phyloP scores from a whole-genome alignment of 2,113 vertebrate genomes.

The Mormoops blainvillei region DNA sequence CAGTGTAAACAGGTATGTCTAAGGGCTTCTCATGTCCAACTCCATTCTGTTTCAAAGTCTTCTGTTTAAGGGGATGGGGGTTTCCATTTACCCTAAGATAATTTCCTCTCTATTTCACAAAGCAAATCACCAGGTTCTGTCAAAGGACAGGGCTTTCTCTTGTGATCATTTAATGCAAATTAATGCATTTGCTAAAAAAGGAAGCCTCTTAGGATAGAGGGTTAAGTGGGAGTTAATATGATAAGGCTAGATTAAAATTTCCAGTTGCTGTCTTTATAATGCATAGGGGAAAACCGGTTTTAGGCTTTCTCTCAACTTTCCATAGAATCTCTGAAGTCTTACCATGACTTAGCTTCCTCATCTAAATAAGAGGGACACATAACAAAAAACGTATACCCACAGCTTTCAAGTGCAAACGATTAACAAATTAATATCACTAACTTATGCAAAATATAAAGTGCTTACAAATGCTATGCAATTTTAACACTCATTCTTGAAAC shows the following conservation, averaged over 20 bases:
- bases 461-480: conserved; percentile 50
- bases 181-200: background rate
- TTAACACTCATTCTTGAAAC: conserved; percentile 44
- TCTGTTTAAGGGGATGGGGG: background rate
- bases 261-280: background rate
- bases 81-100: background rate
- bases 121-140: background rate
- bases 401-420: conserved; percentile 54
- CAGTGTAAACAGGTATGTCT: background rate
- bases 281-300: background rate
- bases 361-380: background rate
- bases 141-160: background rate
- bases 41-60: background rate
- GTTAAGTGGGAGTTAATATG: background rate
- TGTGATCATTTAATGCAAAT: background rate
- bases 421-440: conserved; percentile 49
- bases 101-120: background rate
- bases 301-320: background rate
- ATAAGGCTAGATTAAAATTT: background rate
- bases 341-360: conserved; percentile 4
- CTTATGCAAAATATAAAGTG: conserved; percentile 67
- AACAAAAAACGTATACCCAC: background rate
- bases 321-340: background rate
- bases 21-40: background rate
- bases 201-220: background rate